Base-by-base conservation (phyloP, 2,888 invertebrate genomes). In the Plebejus argus region DNA sequence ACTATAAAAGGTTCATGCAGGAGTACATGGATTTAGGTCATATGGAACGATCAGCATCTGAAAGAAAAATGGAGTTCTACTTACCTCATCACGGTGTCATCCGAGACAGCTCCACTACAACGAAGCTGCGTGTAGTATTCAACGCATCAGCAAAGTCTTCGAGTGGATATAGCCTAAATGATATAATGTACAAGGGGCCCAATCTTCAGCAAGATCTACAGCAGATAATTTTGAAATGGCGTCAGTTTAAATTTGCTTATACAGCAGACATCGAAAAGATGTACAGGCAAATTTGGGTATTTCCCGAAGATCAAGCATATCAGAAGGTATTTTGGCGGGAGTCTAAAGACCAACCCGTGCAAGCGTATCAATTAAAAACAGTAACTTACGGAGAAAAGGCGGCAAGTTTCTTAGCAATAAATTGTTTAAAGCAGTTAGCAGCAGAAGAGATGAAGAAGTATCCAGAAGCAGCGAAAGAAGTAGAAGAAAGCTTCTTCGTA, bases 401-500 rank as follows among this genome's bases (percentile, higher is more conserved):
- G 20, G 20, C 58, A n/a, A 7, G 58, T 58, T 58, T 58, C 71
- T 35, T 79, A n/a, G n/a, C n/a, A n/a, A n/a, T n/a, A n/a, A n/a
- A n/a, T n/a, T n/a, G n/a, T n/a, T n/a, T n/a, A n/a, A n/a, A n/a
- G n/a, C n/a, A n/a, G n/a, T n/a, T n/a, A n/a, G n/a, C n/a, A n/a
- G n/a, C n/a, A n/a, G n/a, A 78, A 28, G 79, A 78, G 35, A 39
- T 20, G 12, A 8, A 53, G 1, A 74, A 61, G 18, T 78, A 75
- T 75, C 79, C 76, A 12, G 76, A 76, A 49, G 78, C 77, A n/a
- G 75, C 78, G 12, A 70, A 70, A 58, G 75, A 56, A 15, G n/a
- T 77, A 18, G 70, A 77, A 71, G 45, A 77, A 18, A 39, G 70
- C 33, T 77, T 78, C n/a, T 78, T 77, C 33, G 56, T 78, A 20